These are phyloP conservation scores for Anhinga anhinga DNA, from an alignment of 2,113 vertebrate genomes.

Conservation along the genomic window DNA sequence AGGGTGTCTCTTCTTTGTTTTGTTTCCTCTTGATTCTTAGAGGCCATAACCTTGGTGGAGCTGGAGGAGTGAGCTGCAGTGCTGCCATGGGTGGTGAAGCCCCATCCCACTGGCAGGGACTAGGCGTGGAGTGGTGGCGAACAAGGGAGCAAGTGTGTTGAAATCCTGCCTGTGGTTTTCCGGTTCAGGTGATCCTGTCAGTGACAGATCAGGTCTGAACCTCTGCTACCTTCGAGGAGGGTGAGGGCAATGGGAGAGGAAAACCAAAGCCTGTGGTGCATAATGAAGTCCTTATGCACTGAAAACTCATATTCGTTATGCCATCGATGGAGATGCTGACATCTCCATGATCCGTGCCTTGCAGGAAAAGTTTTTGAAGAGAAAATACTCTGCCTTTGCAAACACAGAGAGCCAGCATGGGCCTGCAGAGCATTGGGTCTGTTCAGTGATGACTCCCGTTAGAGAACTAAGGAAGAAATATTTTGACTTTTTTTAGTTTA, in stretches of 20 bases:
- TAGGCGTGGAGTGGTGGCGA: not conserved
- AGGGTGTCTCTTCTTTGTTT: not conserved
- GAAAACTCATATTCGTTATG: not conserved
- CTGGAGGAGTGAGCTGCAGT: not conserved
- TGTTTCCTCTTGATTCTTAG: constrained; percentile 5
- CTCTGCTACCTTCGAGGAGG: constrained; percentile 17
- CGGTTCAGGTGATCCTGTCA: constrained; percentile 60
- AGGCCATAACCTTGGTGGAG: constrained; percentile 16
- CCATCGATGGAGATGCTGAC: not conserved
- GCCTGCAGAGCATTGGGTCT: not conserved
- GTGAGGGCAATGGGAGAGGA: not conserved
- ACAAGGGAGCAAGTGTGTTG: not conserved
- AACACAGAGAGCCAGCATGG: not conserved
- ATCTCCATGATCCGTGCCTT: not conserved
- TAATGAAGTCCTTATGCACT: constrained; percentile 34
- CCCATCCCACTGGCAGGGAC: not conserved
- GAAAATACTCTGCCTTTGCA: not conserved
- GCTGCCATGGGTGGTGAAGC: not conserved
- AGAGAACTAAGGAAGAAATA: not conserved
- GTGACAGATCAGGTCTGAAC: constrained; percentile 64
- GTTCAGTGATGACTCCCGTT: fast-evolving
- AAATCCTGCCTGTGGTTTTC: constrained; percentile 27
- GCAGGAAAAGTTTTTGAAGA: not conserved
- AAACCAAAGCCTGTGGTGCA: not conserved
- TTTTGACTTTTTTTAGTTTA: not conserved